Percentiles rank a stretch among this genome's conserved stretches.
phyloP scores from a whole-genome alignment of 2,113 vertebrate genomes.

The Ophthalmolycus amberensis region DNA sequence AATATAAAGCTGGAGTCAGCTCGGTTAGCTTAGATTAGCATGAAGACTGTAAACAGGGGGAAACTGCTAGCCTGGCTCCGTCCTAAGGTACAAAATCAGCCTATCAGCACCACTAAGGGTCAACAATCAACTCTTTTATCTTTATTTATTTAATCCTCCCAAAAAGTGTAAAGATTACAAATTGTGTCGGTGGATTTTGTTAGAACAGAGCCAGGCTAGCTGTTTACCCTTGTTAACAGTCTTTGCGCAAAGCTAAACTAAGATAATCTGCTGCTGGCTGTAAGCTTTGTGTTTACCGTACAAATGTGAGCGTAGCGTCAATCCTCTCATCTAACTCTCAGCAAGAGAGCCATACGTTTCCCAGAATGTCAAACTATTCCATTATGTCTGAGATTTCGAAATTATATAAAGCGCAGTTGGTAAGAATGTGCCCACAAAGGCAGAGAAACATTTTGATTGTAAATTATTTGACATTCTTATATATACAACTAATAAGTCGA shows the following conservation, averaged over 20 bases:
- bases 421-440: not conserved
- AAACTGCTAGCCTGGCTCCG: not conserved
- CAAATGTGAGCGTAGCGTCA: not conserved
- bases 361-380: not conserved
- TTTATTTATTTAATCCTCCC: not conserved
- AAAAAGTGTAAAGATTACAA: not conserved
- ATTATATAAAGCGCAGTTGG: not conserved
- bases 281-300: not conserved
- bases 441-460: not conserved
- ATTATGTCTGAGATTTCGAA: not conserved
- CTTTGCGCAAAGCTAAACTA: not conserved
- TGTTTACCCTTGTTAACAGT: not conserved
- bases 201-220: not conserved
- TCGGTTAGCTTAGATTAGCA: not conserved
- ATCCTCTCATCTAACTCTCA: not conserved
- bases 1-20: not conserved
- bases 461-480: not conserved
- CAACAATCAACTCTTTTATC: not conserved
- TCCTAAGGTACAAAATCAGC: not conserved
- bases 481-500: not conserved
- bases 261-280: not conserved
- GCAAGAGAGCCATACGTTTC: not conserved
- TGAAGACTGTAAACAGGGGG: not conserved
- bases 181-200: not conserved
- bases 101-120: not conserved